Percentiles rank a stretch among this genome's conserved stretches.
Evolutionary conservation across 2,888 invertebrate species (phyloP).

Genomic region (Dimorphilus gyrociliatus): DNA sequence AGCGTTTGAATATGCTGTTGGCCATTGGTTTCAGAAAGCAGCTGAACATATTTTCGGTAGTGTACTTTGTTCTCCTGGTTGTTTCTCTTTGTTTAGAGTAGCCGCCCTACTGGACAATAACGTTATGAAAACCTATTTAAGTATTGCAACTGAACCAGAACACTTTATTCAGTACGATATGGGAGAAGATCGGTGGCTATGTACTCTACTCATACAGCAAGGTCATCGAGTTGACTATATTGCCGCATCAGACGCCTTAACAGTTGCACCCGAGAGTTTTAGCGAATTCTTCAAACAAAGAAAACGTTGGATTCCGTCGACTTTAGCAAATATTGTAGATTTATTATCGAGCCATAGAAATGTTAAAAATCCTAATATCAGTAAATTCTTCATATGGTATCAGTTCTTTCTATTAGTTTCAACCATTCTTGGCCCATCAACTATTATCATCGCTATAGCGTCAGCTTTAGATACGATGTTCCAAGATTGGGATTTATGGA

Average conservation of each 20-base stretch:
- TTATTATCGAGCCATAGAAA: constrained; percentile 23
- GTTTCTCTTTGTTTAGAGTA: constrained; percentile 73
- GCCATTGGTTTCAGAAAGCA: constrained; percentile 99
- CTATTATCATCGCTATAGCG: constrained; percentile 13
- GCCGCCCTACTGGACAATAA: constrained; percentile 76
- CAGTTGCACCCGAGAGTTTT: constrained; percentile 32
- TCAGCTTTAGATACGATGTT: constrained; percentile 8
- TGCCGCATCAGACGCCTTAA: constrained; percentile 30
- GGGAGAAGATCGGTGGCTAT: constrained; percentile 36
- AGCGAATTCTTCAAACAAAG: constrained; percentile 35
- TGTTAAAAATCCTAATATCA: constrained; percentile 27
- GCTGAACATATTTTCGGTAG: constrained; percentile 99
- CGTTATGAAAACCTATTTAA: constrained; percentile 73
- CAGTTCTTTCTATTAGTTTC: constrained; percentile 20
- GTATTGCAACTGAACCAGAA: constrained; percentile 51
- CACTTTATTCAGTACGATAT: constrained; percentile 73
- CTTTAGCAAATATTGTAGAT: constrained; percentile 32
- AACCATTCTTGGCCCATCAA: constrained; percentile 13
- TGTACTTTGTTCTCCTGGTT: constrained; percentile 77
- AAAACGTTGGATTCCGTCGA: constrained; percentile 32
- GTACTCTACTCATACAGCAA: constrained; percentile 29
- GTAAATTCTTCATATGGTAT: constrained; percentile 21
- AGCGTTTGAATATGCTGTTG: constrained; percentile 96
- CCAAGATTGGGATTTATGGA: constrained; percentile 3
- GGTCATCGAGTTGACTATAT: constrained; percentile 33